A percentile compares a stretch with the other conserved stretches of the same genome.
Conservation (phyloP, 2,797 vertebrate genomes). For the Netta rufina region DNA sequence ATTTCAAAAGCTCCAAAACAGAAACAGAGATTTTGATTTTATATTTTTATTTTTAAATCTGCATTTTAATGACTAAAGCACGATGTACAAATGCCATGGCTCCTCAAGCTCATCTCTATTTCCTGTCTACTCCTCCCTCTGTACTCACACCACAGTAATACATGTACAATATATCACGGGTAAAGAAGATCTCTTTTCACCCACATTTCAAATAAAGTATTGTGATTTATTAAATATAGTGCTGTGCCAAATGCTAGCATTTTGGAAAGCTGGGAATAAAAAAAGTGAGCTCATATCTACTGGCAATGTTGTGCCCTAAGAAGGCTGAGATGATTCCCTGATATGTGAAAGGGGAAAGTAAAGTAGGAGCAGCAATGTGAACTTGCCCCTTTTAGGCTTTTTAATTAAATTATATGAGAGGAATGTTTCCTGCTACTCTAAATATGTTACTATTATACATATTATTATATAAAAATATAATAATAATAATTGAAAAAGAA, state of each 20-base stretch:
- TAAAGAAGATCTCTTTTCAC: not conserved
- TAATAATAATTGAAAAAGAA: not conserved
- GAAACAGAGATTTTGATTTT: fast-evolving
- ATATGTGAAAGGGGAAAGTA: not conserved
- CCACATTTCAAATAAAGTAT: not conserved
- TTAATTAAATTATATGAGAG: not conserved
- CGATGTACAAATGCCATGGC: not conserved
- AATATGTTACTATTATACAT: not conserved
- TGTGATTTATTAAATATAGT: not conserved
- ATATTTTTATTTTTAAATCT: not conserved
- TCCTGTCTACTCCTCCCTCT: not conserved
- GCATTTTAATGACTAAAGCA: not conserved
- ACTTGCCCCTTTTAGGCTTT: not conserved
- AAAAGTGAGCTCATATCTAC: not conserved
- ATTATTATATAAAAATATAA: too few species aligned
- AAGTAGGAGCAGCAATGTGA: not conserved
- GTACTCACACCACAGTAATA: not conserved
- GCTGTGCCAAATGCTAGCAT: not conserved
- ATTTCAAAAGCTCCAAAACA: not conserved
- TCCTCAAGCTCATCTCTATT: not conserved
- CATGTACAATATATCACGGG: not conserved
- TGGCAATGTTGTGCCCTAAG: not conserved
- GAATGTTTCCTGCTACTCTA: not conserved
- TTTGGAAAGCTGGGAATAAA: not conserved
- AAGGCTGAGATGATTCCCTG: not conserved